Percentiles rank a stretch among this genome's conserved stretches.
Evolutionary conservation across 2,888 invertebrate genomes (phyloP).

Genomic region (Abscondita cerata): DNA sequence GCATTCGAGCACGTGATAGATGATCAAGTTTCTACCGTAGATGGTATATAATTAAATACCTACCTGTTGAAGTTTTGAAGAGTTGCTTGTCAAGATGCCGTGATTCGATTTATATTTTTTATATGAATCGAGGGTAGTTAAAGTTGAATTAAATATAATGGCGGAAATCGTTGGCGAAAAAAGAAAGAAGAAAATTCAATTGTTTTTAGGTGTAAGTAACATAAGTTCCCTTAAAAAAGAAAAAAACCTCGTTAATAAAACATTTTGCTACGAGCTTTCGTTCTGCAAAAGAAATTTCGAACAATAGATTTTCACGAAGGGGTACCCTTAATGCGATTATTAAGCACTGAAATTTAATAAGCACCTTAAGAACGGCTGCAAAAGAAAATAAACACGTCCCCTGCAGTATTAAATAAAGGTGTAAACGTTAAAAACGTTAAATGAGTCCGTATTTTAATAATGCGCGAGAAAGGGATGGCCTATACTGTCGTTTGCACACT

Average conservation of each 20-base stretch:
- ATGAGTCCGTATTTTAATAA: conserved; percentile 37
- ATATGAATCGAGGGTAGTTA: no score
- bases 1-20: conserved; percentile 50
- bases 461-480: conserved; percentile 39
- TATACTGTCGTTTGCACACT: conserved; percentile 48
- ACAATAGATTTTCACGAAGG: conserved; percentile 47
- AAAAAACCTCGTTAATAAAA: conserved; percentile 21
- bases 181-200: conserved; percentile 4
- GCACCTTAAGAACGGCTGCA: conserved; percentile 49
- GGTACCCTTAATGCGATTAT: conserved; percentile 52
- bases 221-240: conserved; percentile 1
- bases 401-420: conserved; percentile 56
- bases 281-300: conserved; percentile 41
- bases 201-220: conserved; percentile 8
- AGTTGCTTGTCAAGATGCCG: no score
- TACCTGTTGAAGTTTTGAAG: no score
- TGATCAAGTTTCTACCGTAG: conserved; percentile 27
- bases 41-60: not conserved
- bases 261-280: conserved; percentile 25
- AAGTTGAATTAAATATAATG: no score
- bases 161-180: no score
- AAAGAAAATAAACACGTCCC: conserved; percentile 54
- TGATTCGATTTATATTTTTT: no score
- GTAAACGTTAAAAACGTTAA: conserved; percentile 55
- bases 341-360: conserved; percentile 57